Base-by-base conservation (phyloP, 92 coral and sea anemone species). In the Epizoanthus illoricatus region DNA sequence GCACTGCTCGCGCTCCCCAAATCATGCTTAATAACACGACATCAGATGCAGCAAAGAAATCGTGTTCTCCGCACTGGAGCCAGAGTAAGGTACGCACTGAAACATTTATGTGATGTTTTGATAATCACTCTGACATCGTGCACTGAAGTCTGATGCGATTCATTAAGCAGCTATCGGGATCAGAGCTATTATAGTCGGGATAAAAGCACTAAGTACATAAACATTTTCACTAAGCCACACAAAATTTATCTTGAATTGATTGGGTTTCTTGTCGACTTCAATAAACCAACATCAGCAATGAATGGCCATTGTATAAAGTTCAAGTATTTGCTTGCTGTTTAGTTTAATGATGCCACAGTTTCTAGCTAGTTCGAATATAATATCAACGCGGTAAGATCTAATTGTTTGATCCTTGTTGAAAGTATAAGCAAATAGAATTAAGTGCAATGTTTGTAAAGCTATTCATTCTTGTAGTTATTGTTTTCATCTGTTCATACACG, bases 331-430 rank as follows among this genome's bases (percentile, higher is more conserved):
- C 56, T 40, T 43, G 23, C 71, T 54, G 61, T 78, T 61, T 43
- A 54, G 58, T 78, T 54, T 42, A 64, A 62, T 78, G 45, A 47
- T 52, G 82, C 70, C n/a, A 62, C 71, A 78, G 82, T 54, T 78
- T 40, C 69, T 20, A 39, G 81, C 69, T 75, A 75, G 61, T 78
- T 64, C 71, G 40, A 78, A 78, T 62, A 78, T 64, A 78, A 64
- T 78, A 78, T 78, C 82, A 42, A 62, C 71, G 82, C 82, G 71
- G 70, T 63, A 64, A 78, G 71, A 78, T 71, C 82, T 78, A 78
- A 78, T 78, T 78, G 82, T 63, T 78, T 78, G 82, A 78, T 78
- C 82, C 82, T 64, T 62, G 82, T 78, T 78, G 82, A 78, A 78
- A 78, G 82, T 78, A 64, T 78, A 78, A 78, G 82, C 71, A 78